Conservation (phyloP, 2,797 vertebrate species). For the Schizopygopsis malacanthus region DNA sequence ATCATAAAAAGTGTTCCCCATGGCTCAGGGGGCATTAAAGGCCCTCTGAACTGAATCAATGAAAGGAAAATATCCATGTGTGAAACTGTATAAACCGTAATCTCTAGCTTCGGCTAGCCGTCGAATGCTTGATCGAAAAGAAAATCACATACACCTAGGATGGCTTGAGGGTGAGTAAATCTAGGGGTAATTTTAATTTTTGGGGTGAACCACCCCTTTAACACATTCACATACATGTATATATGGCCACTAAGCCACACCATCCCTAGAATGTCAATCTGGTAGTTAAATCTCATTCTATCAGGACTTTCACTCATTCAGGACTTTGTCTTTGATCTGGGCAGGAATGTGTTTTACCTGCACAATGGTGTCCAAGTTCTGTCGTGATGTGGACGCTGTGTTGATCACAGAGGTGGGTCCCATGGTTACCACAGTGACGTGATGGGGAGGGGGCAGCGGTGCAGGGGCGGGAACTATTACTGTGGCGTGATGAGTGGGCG, state of each 20-base stretch:
- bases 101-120: background rate
- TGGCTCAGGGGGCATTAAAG: too few relatives aligned
- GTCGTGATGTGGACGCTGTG: conserved; percentile 94
- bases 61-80: too few relatives aligned
- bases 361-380: conserved; percentile 99
- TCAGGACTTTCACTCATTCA: background rate
- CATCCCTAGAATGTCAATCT: background rate
- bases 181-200: background rate
- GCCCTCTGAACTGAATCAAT: too few relatives aligned
- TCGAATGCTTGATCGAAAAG: background rate
- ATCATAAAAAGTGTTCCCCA: background rate
- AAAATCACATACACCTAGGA: background rate
- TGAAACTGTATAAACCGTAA: too few relatives aligned
- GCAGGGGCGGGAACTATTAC: conserved; percentile 94
- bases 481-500: conserved; percentile 95
- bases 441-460: conserved; percentile 87
- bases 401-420: conserved; percentile 95
- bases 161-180: background rate
- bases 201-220: background rate
- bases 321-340: background rate
- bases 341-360: conserved; percentile 79
- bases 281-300: background rate
- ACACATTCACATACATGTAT: background rate
- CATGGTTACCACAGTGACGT: conserved; percentile 97
- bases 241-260: background rate